A percentile compares a stretch with the other conserved stretches of the same genome.
These are phyloP conservation scores for Cantharis lateralis DNA, from an alignment of 2,888 invertebrate genomes.

Conservation along the genomic window DNA sequence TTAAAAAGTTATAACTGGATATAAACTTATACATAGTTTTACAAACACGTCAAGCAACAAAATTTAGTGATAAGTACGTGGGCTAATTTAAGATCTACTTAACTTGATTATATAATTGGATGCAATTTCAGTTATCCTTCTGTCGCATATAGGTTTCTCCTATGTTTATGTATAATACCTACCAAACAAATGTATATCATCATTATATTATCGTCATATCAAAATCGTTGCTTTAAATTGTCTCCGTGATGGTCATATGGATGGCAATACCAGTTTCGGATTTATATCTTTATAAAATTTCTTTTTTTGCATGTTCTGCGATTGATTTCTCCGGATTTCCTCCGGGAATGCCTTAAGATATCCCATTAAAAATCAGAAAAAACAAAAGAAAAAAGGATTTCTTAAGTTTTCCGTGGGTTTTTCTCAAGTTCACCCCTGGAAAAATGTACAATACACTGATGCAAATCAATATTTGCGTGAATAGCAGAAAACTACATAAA, in stretches of 20 bases:
- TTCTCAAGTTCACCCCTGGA: no score
- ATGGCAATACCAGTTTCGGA: no score
- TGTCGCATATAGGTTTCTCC: neutral
- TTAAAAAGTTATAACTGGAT: neutral
- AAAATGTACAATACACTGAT: no score
- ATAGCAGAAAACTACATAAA: neutral
- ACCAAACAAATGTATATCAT: neutral
- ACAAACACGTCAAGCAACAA: neutral
- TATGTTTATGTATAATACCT: neutral
- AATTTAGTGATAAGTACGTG: constrained; percentile 2
- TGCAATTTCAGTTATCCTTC: constrained; percentile 5
- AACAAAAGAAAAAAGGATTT: no score
- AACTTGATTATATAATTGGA: constrained; percentile 30
- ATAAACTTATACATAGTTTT: neutral
- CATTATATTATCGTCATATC: neutral
- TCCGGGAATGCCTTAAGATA: no score
- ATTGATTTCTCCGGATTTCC: no score
- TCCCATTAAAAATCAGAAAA: no score
- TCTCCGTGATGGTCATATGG: neutral
- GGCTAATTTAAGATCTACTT: constrained; percentile 22
- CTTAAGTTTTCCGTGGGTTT: no score
- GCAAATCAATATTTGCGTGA: neutral
- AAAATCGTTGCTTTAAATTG: no score
- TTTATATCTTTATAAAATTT: no score
- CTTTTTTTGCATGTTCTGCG: no score